Base-by-base conservation (phyloP, 2,888 invertebrate genomes). In the Mythimna pallens region DNA sequence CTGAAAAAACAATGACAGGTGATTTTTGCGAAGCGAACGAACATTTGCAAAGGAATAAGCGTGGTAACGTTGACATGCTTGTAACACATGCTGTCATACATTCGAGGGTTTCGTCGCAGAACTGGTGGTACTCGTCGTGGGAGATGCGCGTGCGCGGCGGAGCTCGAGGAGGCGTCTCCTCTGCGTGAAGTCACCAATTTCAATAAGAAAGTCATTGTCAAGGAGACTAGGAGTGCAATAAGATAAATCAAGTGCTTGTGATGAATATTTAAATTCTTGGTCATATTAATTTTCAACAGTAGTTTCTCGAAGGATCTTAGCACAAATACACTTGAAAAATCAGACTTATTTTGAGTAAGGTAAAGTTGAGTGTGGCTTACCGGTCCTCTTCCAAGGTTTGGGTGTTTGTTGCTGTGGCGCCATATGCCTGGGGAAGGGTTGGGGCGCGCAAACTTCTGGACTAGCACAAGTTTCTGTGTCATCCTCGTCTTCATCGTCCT, bases 61-160 rank as follows among this genome's bases (percentile, higher is more conserved):
- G 88, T 91, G 91, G 90, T 87, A 65, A 77, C 65, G 62, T 77
- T 36, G 86, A 86, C 92, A 93, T 93, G 93, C 93, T 80, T 82
- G 78, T 83, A 84, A 88, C 81, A 88, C 91, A 92, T 92, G 92
- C 92, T 87, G 87, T 89, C 97, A 93, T 97, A 98, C 98, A 98
- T 97, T 98, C 98, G 87, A 98, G 97, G 91, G 98, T 97, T 91
- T 97, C 97, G 95, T 98, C 98, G 96, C 97, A 98, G 96, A 98
- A 97, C 94, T 97, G 97, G 93, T 98, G 98, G 94, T 98, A 98
- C 94, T 98, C 98, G 94, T 98, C 97, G 93, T 97, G 97, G 70
- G 98, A 97, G 91, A 97, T 97, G 89, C 93, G 94, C 63, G 96
- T 92, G 88, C 96, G 95, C 62, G 96, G 96, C 83, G 96, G 96